phyloP scores from a whole-genome alignment of 2,888 invertebrate genomes.

The Penaeus monodon region DNA sequence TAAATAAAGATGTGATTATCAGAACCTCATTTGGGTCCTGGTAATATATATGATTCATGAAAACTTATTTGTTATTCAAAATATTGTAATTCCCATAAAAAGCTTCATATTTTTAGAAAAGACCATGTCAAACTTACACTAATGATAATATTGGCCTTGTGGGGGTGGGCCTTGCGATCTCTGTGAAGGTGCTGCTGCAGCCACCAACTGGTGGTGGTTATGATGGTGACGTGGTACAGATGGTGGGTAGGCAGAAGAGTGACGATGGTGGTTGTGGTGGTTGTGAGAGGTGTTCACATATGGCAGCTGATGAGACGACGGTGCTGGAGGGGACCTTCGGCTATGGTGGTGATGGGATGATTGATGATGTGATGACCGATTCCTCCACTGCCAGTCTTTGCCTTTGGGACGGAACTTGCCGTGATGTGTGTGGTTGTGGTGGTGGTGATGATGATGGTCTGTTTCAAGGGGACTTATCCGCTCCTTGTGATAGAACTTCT shows the following conservation, averaged over 20 bases:
- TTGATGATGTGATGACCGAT: constrained; percentile 46
- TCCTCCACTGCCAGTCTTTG: constrained; percentile 64
- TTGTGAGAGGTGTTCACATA: constrained; percentile 38
- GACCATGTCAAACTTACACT: constrained; percentile 26
- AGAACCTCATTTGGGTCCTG: too few species aligned
- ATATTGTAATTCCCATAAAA: too few species aligned
- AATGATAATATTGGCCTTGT: constrained; percentile 46
- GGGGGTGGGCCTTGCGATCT: constrained; percentile 38
- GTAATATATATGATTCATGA: too few species aligned
- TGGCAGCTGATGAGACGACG: constrained; percentile 29
- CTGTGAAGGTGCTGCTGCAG: constrained; percentile 34
- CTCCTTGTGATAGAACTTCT: constrained; percentile 64
- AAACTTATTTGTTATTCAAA: too few species aligned
- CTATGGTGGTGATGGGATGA: constrained; percentile 41
- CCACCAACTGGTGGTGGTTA: constrained; percentile 36
- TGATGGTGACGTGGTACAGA: constrained; percentile 51
- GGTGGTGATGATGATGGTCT: constrained; percentile 36
- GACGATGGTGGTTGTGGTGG: constrained; percentile 50
- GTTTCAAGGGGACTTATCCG: constrained; percentile 48
- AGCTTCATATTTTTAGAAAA: too few species aligned
- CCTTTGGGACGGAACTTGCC: constrained; percentile 65
- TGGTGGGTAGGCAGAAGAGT: constrained; percentile 41
- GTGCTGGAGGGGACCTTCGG: constrained; percentile 30
- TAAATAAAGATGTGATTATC: too few species aligned
- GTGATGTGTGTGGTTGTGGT: constrained; percentile 47